A percentile compares a stretch with the other conserved stretches of the same genome.
Conservation (phyloP, 2,888 invertebrate species). For the Eupithecia pulchellata region DNA sequence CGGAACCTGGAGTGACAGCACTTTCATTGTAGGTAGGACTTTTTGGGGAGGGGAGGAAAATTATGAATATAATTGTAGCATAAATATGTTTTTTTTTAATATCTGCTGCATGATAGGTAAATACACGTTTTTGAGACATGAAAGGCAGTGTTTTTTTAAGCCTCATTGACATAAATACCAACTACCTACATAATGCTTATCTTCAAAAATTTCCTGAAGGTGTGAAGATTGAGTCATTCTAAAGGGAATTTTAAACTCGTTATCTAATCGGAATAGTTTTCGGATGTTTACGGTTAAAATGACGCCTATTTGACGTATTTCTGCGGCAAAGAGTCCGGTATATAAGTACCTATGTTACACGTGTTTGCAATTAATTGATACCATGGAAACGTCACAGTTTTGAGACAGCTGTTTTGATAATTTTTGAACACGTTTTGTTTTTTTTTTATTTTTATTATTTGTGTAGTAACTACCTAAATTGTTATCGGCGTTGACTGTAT, state of each 20-base stretch:
- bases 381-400: neutral
- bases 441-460: neutral
- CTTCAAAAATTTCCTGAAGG: neutral
- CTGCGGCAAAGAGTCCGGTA: neutral
- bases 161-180: neutral
- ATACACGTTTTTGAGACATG: neutral
- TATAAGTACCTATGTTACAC: neutral
- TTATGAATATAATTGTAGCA: too few species aligned
- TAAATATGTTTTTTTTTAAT: too few species aligned
- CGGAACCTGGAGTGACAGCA: conserved; percentile 46
- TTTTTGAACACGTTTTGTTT: neutral
- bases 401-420: neutral
- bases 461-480: neutral
- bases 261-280: neutral
- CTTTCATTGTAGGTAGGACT: conserved; percentile 1
- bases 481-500: neutral
- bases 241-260: neutral
- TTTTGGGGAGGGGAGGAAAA: conserved; percentile 6
- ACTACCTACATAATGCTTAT: neutral
- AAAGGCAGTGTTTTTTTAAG: neutral
- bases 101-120: too few species aligned
- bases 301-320: conserved; percentile 3
- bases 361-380: neutral
- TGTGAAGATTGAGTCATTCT: neutral
- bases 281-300: neutral